Base-by-base conservation (phyloP, 2,797 vertebrate species). In the Threskiornis aethiopicus region DNA sequence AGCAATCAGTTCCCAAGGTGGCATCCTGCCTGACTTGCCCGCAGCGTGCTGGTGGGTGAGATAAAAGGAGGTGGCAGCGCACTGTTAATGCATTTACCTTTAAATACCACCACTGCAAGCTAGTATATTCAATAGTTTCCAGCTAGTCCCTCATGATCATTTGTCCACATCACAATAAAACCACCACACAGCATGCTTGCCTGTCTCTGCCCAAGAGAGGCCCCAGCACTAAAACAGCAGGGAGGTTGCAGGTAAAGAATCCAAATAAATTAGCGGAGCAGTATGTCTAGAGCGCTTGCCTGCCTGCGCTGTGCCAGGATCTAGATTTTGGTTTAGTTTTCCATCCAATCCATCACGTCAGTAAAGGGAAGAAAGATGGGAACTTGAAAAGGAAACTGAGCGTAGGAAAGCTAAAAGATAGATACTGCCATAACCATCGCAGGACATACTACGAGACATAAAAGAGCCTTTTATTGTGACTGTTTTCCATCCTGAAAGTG, bases 101-200 rank as follows among this genome's bases (percentile, higher is more conserved):
- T 88, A 84, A 93, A 88, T 87, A 21, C 66, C 80, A 49, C 61
- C 85, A 29, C 83, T 70, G 54, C 66, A 59, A 11, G 13, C 54
- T 54, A 39, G 16, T 16, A 39, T 20, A 62, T 26, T 69, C 93
- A 11, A 31, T 37, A 81, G 20, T 37, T 95, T 76, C 47, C 86
- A 89, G 77, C 55, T 82, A 66, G 62, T 4, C 52, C 80, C 75
- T 82, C 62, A 16, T 10, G 44, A 93, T 94, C 77, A 49, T 89
- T 97, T 96, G 91, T 96, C 91, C 91, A 85, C 80, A 54, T 73
- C 9, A 58, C 88, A 71, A 79, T 94, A 96, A 96, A 97, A 80
- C 47, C 73, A 64, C 39, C 73, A 35, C 73, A 41, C 35, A 93
- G 85, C 72, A 28, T 75, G 75, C 76, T 79, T 62, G 91, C 66